Evolutionary conservation across 2,113 vertebrate species (phyloP), one percentile per base, ranked within the genome.

Genomic region (Lipophrys pholis): DNA sequence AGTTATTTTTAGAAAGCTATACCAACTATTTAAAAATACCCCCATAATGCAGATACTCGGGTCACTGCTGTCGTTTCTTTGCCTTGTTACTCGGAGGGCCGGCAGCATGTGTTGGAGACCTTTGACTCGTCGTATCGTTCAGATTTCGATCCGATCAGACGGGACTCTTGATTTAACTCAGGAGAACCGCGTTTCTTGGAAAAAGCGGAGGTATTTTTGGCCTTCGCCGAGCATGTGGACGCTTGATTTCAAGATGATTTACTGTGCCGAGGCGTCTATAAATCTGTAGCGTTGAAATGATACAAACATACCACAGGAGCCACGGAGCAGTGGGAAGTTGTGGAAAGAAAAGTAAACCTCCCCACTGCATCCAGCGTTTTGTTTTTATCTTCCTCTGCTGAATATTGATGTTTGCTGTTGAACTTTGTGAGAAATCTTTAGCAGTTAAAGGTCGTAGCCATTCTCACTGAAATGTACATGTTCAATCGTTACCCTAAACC

Each of bases 1-100:
- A 21, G 59, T 67, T 92, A 91, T 94, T 91, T 91, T 89, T 90
- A 90, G 88, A 87, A 65, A 76, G 78, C 55, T 78, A 82, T 51
- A 82, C 87, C 69, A 84, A 73, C 69, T 72, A 79, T 88, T 85
- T 80, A 63, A 85, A 77, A 82, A 81, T 76, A 71, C 84, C 75
- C 84, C 80, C 78, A 85, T 88, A 80, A 81, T 71, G 86, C 59
- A 56, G 7, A 71, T 71, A 53, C 65, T 36, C 65, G 43, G 50
- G 76, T 52, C 71, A 76, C 59, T 40, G 42, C 61, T 71, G 85
- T 73, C 78, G 46, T 69, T 69, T 70, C 78, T 81, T 55, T 40
- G 38, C 42, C 10, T 66, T 49, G 69, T 39, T 43, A 65, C 51
- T 76, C 49, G 43, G 42, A 54, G 10, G 60, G 53, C 68, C 8